These are phyloP conservation scores for Drosophila mimetica DNA, from an alignment of 2,888 invertebrate species.

Conservation along the genomic window DNA sequence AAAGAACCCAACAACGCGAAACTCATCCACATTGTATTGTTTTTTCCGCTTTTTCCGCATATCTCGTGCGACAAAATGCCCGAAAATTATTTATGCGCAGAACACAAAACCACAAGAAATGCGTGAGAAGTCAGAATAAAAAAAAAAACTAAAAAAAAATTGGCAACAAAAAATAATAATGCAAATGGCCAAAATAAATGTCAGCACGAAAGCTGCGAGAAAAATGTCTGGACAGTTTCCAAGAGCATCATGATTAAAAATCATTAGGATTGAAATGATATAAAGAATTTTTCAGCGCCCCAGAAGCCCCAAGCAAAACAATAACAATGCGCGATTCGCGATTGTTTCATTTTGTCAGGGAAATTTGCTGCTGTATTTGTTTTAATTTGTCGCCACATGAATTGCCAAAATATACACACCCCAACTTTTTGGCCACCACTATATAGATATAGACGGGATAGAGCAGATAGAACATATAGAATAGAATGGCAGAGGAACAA, in stretches of 20 bases:
- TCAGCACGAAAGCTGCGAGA: slow-evolving; percentile 3
- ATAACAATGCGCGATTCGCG: slow-evolving; percentile 45
- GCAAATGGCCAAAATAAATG: slow-evolving; percentile 29
- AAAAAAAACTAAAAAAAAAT: slow-evolving; percentile 1
- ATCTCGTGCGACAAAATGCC: slow-evolving; percentile 75
- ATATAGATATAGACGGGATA: slow-evolving; percentile 13
- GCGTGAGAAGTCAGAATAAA: slow-evolving; percentile 16
- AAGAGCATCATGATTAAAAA: slow-evolving; percentile 29
- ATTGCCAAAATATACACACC: slow-evolving; percentile 62
- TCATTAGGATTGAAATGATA: slow-evolving; percentile 37
- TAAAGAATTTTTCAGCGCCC: slow-evolving; percentile 26
- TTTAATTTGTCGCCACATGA: slow-evolving; percentile 78
- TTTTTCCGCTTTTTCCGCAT: slow-evolving; percentile 60
- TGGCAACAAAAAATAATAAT: slow-evolving; percentile 10
- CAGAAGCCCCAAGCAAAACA: slow-evolving; percentile 28
- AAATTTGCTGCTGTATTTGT: slow-evolving; percentile 48
- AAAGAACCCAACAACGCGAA: neutral
- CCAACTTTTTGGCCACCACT: slow-evolving; percentile 9
- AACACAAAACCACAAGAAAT: slow-evolving; percentile 31
- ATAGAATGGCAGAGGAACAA: slow-evolving; percentile 35
- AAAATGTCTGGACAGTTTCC: slow-evolving; percentile 39
- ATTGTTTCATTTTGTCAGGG: slow-evolving; percentile 14
- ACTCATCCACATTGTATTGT: slow-evolving; percentile 38
- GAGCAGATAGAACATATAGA: neutral
- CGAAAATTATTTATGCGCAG: slow-evolving; percentile 63